Evolutionary conservation across 2,888 invertebrate genomes (phyloP).

Genomic region (Resseliella maxima): DNA sequence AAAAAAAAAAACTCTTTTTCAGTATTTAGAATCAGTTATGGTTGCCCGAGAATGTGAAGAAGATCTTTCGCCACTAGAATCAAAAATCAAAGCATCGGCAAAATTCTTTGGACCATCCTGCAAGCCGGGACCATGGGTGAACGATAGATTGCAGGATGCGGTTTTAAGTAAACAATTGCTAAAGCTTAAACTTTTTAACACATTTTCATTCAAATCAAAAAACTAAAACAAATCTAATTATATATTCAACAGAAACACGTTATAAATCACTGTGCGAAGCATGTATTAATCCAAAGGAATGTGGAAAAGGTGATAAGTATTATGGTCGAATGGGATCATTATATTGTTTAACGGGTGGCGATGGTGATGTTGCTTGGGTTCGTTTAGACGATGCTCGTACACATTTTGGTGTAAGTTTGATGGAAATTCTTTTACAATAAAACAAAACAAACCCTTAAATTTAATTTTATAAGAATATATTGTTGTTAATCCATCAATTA

Average conservation of each 20-base stretch:
- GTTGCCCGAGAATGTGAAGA: constrained; percentile 80
- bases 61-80: constrained; percentile 77
- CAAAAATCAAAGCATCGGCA: constrained; percentile 79
- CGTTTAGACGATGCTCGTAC: constrained; percentile 75
- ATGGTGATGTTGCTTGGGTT: constrained; percentile 86
- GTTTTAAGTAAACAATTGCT: constrained; percentile 72
- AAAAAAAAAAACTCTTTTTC: constrained; percentile 62
- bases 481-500: not conserved
- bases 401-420: constrained; percentile 74
- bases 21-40: constrained; percentile 80
- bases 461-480: not conserved
- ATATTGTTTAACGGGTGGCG: constrained; percentile 80
- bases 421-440: not conserved
- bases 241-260: constrained; percentile 68
- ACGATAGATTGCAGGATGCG: constrained; percentile 73
- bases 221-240: not conserved
- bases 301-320: constrained; percentile 78
- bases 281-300: constrained; percentile 74
- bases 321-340: constrained; percentile 86
- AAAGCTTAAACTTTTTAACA: not conserved
- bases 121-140: constrained; percentile 87
- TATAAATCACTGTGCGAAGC: constrained; percentile 80
- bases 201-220: not conserved
- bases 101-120: constrained; percentile 84
- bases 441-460: too few relatives aligned